phyloP scores from a whole-genome alignment of 2,888 invertebrate species.

The Stenodera caucasica region DNA sequence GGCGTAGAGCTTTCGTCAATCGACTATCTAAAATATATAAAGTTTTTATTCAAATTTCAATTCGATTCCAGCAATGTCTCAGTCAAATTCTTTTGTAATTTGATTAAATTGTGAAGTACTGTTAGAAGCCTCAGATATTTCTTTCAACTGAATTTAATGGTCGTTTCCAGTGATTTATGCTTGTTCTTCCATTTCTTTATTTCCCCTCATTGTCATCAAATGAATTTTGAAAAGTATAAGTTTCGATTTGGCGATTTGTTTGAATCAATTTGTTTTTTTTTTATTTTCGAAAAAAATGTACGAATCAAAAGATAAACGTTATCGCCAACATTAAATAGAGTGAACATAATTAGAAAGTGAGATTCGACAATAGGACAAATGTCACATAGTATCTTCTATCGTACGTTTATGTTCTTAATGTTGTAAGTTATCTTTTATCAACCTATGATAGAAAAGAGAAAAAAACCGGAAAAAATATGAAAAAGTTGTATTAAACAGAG shows the following conservation, averaged over 20 bases:
- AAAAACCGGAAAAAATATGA: slow-evolving; percentile 26
- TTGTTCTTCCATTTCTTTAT: neutral
- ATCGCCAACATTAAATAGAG: slow-evolving; percentile 10
- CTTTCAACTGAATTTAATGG: neutral
- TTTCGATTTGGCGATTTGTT: neutral
- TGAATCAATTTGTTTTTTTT: too few relatives aligned
- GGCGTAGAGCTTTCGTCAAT: too few relatives aligned
- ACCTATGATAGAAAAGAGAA: slow-evolving; percentile 30
- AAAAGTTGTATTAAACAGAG: slow-evolving; percentile 38
- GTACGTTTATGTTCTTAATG: slow-evolving; percentile 18
- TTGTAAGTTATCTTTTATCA: slow-evolving; percentile 35
- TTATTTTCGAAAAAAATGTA: neutral
- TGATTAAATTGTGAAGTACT: neutral
- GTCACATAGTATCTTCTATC: slow-evolving; percentile 4
- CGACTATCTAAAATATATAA: too few relatives aligned
- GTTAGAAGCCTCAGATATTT: neutral
- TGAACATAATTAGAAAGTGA: slow-evolving; percentile 23
- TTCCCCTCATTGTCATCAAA: neutral
- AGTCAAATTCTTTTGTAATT: neutral
- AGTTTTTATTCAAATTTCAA: neutral
- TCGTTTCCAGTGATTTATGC: neutral
- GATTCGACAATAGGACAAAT: slow-evolving; percentile 16
- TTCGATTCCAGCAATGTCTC: neutral
- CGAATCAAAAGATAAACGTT: neutral
- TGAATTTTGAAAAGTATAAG: neutral